Conservation (phyloP, 2,888 invertebrate species). For the Gymnocheta viridis region DNA sequence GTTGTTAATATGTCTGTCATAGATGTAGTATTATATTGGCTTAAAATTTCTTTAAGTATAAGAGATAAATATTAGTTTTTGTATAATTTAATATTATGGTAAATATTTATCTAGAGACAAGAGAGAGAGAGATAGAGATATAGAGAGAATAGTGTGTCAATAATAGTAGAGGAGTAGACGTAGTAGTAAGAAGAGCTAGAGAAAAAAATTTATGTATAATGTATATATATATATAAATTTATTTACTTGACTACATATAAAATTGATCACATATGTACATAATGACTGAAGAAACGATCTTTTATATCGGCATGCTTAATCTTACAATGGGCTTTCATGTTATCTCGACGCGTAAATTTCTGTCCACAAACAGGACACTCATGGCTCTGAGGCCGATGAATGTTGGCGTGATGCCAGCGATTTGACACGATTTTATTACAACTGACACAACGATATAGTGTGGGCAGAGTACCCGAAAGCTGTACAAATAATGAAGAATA, state of each 20-base stretch:
- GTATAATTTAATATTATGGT: constrained; percentile 17
- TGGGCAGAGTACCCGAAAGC: constrained; percentile 81
- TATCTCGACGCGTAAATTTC: constrained; percentile 85
- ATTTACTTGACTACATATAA: constrained; percentile 79
- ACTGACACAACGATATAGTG: constrained; percentile 84
- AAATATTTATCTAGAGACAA: constrained; percentile 31
- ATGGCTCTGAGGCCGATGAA: constrained; percentile 84
- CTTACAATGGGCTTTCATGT: constrained; percentile 86
- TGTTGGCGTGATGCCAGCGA: constrained; percentile 86
- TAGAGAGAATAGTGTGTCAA: constrained; percentile 30
- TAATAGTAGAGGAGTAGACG: constrained; percentile 40
- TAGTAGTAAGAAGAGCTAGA: constrained; percentile 19
- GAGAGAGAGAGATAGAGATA: constrained; percentile 19
- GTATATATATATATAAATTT: constrained; percentile 40
- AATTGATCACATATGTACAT: constrained; percentile 83
- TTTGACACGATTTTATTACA: constrained; percentile 86
- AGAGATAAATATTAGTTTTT: constrained; percentile 31
- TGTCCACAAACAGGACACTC: constrained; percentile 85
- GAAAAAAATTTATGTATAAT: constrained; percentile 8
- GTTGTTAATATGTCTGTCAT: constrained; percentile 43
- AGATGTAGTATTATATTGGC: constrained; percentile 44
- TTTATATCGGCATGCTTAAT: constrained; percentile 84
- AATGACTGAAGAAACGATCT: constrained; percentile 82
- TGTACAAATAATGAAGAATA: constrained; percentile 82
- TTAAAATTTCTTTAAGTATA: constrained; percentile 54